Evolutionary conservation across 2,797 vertebrate species (phyloP), one percentile per base, ranked within the genome.

Genomic region (Coregonus ussuriensis): DNA sequence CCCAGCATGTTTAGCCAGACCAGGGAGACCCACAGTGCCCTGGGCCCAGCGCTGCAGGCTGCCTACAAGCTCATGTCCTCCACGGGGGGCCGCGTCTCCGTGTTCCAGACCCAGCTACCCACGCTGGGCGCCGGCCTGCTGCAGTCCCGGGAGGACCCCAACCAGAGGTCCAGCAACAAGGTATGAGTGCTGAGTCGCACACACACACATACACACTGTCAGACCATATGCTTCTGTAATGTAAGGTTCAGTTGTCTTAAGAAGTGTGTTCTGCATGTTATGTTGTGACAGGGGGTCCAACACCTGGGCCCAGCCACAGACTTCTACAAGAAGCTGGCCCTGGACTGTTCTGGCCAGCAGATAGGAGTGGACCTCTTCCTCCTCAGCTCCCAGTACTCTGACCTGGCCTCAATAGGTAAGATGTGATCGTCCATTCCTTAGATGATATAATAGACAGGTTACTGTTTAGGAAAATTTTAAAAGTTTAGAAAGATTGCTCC

Each of bases 311-410:
- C 98, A 16, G 98, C 98, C 72, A 99, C 97, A 2, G 98, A 99
- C 89, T 99, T 99, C 91, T 99, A 99, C 81, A 99, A 99, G 93
- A 99, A 99, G 83, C 93, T 99, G 4, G 97, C 98, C n/a, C 91
- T 99, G 91, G 98, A 99, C 88, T 99, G 98, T 87, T 99, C 98
- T 0, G 97, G 97, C 21, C 98, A 99, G 82, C 98, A 99, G 86
- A 97, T 97, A 0, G 97, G 96, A 4, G 96, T 99, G 88, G 98
- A 99, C 91, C 95, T 99, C 2, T 99, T 99, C 93, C 94, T 99
- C 75, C 90, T 99, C 85, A 99, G 97, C 92, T 97, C 97, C 25
- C 98, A 99, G 80, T 99, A 99, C 78, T 89, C 96, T 6, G 98
- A 99, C 89, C 93, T 99, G n/a, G 95, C 98, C 69, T 97, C 98